A percentile compares a stretch with the other conserved stretches of the same genome.
Evolutionary conservation across 1,140 invertebrate genomes (phyloP).

Genomic region (Cydia pomonella): DNA sequence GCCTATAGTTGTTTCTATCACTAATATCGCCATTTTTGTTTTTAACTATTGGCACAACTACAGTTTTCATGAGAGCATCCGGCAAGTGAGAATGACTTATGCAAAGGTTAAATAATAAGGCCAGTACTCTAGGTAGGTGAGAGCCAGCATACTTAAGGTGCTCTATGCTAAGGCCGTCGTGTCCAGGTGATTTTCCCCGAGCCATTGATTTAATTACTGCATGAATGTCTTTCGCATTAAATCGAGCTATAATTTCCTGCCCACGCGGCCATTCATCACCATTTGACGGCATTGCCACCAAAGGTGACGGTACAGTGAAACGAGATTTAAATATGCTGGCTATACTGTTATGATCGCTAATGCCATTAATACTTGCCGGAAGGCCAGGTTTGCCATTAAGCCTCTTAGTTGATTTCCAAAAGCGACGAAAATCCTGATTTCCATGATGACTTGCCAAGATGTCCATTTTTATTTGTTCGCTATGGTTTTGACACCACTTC

Average conservation of each 20-base stretch:
- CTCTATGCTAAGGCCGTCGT: neutral
- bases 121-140: neutral
- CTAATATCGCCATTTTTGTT: constrained; percentile 16
- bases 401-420: constrained; percentile 7
- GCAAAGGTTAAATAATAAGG: neutral
- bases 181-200: neutral
- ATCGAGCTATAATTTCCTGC: neutral
- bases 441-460: neutral
- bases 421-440: constrained; percentile 7
- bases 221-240: constrained; percentile 7
- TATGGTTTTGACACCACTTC: constrained; percentile 15
- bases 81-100: constrained; percentile 20
- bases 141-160: constrained; percentile 9
- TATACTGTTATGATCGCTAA: neutral
- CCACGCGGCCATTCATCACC: neutral
- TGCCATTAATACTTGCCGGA: constrained; percentile 7
- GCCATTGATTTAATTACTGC: constrained; percentile 10
- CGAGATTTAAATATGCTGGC: constrained; percentile 10
- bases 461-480: too few relatives aligned
- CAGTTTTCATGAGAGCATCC: neutral
- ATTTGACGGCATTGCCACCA: neutral
- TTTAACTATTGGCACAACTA: constrained; percentile 16
- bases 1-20: constrained; percentile 2
- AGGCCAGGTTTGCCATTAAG: constrained; percentile 2
- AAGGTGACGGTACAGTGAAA: neutral